Evolutionary conservation across 2,888 invertebrate species (phyloP), one percentile per base, ranked within the genome.

Genomic region (Phasia obesa): DNA sequence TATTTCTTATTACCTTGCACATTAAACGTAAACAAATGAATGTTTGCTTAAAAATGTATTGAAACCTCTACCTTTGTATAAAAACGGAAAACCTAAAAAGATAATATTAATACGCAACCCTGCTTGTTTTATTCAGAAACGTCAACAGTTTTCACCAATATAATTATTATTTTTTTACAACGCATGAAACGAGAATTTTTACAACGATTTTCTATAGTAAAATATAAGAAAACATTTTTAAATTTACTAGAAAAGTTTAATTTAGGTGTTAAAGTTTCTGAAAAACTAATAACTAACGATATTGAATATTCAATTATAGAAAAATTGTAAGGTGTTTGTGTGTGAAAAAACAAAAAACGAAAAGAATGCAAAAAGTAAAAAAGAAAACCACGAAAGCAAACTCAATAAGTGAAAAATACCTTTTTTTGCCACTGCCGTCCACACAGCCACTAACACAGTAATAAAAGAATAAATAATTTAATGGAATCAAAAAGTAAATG

Each of bases 121-220:
- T 67, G 65, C 5, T 11, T 11, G 15, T 23, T 59, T 62, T 31
- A 53, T 78, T 64, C 57, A 85, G 79, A 86, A 86, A 86, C 85
- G 85, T 86, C 85, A 85, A 85, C 85, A 85, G 83, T 85, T 85
- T 85, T 85, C 83, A 78, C 82, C 77, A 83, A 81, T 71, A 78
- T 59, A 85, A 83, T 79, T 81, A 80, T 70, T 81, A 53, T 69
- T 67, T 71, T 57, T 83, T 84, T 81, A 73, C 77, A 80, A 69
- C 80, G 84, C 85, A 76, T 38, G 78, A 81, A 73, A 84, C 38
- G n/a, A n/a, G n/a, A 57, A 60, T 74, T 85, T 86, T 85, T 71
- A 83, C 84, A 86, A 84, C 83, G 83, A 82, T 81, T 85, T 81
- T 79, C 76, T 70, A 38, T 59, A 49, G 65, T 38, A 51, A 78